phyloP scores from a whole-genome alignment of 2,888 invertebrate genomes.

The Drosophila hawaiiensis region DNA sequence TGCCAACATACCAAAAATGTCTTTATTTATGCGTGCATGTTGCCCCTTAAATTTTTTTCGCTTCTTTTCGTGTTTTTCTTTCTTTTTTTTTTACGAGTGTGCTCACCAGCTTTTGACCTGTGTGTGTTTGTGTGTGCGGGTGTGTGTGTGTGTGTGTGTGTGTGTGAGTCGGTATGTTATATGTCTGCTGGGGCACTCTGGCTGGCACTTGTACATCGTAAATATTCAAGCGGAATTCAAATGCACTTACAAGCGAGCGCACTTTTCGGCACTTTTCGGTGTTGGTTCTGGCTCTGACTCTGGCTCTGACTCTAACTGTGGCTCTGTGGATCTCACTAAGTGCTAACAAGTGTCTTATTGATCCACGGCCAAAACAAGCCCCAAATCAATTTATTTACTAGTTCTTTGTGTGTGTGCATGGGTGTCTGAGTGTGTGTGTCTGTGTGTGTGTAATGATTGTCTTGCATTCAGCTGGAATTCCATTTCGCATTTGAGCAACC shows the following conservation, averaged over 20 bases:
- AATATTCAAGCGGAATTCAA: conserved; percentile 74
- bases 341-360: conserved; percentile 72
- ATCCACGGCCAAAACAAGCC: conserved; percentile 52
- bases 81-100: conserved; percentile 34
- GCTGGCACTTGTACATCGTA: conserved; percentile 63
- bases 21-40: conserved; percentile 77
- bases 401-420: conserved; percentile 2
- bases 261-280: conserved; percentile 34
- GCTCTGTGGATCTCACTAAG: conserved; percentile 40
- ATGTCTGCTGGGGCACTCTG: conserved; percentile 57
- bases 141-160: not conserved
- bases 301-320: conserved; percentile 2
- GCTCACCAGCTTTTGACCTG: conserved; percentile 34
- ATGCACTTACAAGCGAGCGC: conserved; percentile 58
- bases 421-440: not conserved
- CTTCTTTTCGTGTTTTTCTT: conserved; percentile 1
- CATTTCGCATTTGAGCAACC: conserved; percentile 25
- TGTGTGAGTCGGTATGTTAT: conserved; percentile 9
- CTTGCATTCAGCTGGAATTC: conserved; percentile 32
- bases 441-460: conserved; percentile 26
- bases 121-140: not conserved
- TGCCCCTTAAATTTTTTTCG: conserved; percentile 26
- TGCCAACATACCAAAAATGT: conserved; percentile 54
- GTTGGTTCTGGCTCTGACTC: conserved; percentile 1
- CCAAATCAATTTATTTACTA: conserved; percentile 63